Conservation (phyloP, 2,888 invertebrate species). For the Agrotis segetum region DNA sequence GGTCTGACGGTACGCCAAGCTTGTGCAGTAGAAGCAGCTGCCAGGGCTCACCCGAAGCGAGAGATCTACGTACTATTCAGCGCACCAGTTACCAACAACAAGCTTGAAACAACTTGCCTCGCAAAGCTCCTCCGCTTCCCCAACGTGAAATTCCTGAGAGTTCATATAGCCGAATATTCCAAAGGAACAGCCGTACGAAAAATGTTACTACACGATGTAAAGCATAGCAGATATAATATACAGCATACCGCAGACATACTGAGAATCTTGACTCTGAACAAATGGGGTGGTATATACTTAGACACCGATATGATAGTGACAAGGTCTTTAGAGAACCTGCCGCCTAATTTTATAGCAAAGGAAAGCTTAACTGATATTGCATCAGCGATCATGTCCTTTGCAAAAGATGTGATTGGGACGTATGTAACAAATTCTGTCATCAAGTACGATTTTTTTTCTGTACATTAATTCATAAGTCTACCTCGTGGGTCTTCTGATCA, state of each 20-base stretch:
- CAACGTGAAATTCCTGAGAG: constrained; percentile 50
- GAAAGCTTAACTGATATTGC: constrained; percentile 86
- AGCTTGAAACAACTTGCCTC: constrained; percentile 38
- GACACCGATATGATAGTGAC: constrained; percentile 93
- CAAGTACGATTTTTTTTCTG: constrained; percentile 14
- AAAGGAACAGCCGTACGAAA: constrained; percentile 41
- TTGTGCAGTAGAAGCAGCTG: constrained; percentile 93
- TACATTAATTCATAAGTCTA: neutral
- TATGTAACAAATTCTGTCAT: constrained; percentile 23
- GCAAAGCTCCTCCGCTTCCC: constrained; percentile 20
- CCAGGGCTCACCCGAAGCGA: constrained; percentile 90
- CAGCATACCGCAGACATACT: constrained; percentile 92
- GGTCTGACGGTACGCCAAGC: constrained; percentile 91
- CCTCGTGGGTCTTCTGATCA: neutral
- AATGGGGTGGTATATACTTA: constrained; percentile 93
- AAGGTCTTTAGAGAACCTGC: constrained; percentile 87
- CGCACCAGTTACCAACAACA: constrained; percentile 21
- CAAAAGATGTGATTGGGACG: constrained; percentile 54
- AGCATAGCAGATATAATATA: constrained; percentile 24
- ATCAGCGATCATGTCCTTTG: constrained; percentile 79
- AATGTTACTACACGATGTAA: constrained; percentile 27
- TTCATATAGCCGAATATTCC: constrained; percentile 74
- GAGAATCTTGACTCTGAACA: constrained; percentile 92
- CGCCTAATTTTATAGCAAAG: constrained; percentile 90
- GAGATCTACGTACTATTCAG: constrained; percentile 90